These are phyloP conservation scores for Drosophila ezoana DNA, from an alignment of 2,888 invertebrate species.

Conservation along the genomic window DNA sequence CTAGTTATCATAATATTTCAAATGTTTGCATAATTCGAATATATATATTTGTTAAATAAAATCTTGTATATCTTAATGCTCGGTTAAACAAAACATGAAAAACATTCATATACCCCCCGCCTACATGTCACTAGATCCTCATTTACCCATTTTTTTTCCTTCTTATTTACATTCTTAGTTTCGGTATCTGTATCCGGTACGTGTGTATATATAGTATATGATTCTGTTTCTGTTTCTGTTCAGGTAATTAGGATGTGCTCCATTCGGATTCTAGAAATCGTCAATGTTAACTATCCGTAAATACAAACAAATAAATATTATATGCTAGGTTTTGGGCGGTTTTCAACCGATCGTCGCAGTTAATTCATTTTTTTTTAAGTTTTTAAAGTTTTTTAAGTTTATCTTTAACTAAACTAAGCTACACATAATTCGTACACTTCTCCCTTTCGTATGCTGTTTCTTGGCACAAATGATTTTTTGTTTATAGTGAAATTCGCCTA, in stretches of 20 bases:
- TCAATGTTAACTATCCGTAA: slow-evolving; percentile 50
- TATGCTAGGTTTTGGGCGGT: slow-evolving; percentile 70
- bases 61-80: slow-evolving; percentile 12
- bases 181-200: slow-evolving; percentile 2
- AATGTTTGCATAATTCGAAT: slow-evolving; percentile 50
- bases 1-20: slow-evolving; percentile 66
- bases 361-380: slow-evolving; percentile 27
- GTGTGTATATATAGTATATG: slow-evolving; percentile 7
- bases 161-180: slow-evolving; percentile 38
- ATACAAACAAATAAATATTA: slow-evolving; percentile 76
- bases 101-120: not conserved
- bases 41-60: slow-evolving; percentile 22
- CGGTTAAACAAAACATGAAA: slow-evolving; percentile 7
- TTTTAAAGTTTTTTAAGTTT: slow-evolving; percentile 52
- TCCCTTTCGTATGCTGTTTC: slow-evolving; percentile 7
- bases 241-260: slow-evolving; percentile 46
- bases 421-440: slow-evolving; percentile 30
- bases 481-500: slow-evolving; percentile 45
- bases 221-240: slow-evolving; percentile 13
- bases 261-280: slow-evolving; percentile 21
- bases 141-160: slow-evolving; percentile 13
- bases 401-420: slow-evolving; percentile 68
- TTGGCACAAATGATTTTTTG: slow-evolving; percentile 67
- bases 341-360: slow-evolving; percentile 74
- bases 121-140: slow-evolving; percentile 23